phyloP scores from a whole-genome alignment of 1,140 invertebrate species.

The Aethina tumida region DNA sequence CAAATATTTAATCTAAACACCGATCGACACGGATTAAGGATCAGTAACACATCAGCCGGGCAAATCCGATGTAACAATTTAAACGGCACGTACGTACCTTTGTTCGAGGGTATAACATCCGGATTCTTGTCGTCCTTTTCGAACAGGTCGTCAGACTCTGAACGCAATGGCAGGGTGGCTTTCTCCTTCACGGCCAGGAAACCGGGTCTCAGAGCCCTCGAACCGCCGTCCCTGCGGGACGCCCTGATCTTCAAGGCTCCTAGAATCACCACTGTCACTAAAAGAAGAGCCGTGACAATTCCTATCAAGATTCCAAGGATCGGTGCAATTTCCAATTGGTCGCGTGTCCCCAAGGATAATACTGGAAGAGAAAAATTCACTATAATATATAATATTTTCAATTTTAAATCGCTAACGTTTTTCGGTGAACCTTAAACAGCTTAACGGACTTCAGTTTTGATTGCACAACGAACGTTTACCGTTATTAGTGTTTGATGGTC shows the following conservation, averaged over 20 bases:
- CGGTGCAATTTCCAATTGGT: slow-evolving; percentile 59
- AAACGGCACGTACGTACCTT: slow-evolving; percentile 72
- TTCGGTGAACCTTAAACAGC: too few species aligned
- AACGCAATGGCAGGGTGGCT: slow-evolving; percentile 46
- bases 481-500: too few species aligned
- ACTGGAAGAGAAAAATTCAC: slow-evolving; percentile 24
- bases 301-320: slow-evolving; percentile 64
- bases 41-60: too few species aligned
- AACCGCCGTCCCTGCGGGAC: slow-evolving; percentile 41
- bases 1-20: too few species aligned
- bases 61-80: too few species aligned
- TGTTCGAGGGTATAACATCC: slow-evolving; percentile 75
- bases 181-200: slow-evolving; percentile 59
- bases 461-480: too few species aligned
- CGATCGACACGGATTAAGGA: too few species aligned
- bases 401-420: too few species aligned
- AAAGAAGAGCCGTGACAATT: slow-evolving; percentile 55
- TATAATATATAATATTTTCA: too few species aligned
- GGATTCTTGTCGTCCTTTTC: slow-evolving; percentile 72
- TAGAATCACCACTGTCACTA: slow-evolving; percentile 59
- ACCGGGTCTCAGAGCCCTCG: slow-evolving; percentile 41
- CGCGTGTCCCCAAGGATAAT: slow-evolving; percentile 30
- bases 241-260: slow-evolving; percentile 56
- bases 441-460: too few species aligned
- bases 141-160: slow-evolving; percentile 57